Base-by-base conservation (phyloP, 2,888 invertebrate genomes). In the Drosophila nigricruria region DNA sequence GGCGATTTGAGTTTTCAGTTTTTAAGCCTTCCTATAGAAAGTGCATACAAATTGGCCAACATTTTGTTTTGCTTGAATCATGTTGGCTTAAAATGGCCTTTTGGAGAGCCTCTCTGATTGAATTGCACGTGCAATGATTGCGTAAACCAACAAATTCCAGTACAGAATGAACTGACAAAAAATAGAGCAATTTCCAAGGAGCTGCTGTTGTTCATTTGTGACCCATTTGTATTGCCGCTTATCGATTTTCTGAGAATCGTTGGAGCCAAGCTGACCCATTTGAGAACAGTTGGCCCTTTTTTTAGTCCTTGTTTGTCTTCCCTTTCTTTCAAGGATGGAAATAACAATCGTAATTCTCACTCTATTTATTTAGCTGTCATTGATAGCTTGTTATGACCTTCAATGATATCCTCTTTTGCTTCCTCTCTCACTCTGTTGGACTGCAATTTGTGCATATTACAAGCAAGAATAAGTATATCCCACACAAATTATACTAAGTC, bases 171-270 rank as follows among this genome's bases (percentile, higher is more conserved):
- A 12, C 0, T n/a, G 0, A 27, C 8, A 27, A 0, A 18, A 16
- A 38, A 53, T 6, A 27, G 0, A 25, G 2, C 2, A 27, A 14
- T 36, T 4, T 1, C 16, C 9, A 16, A 10, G 10, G 14, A 20
- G 9, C 1, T 30, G 20, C 25, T n/a, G 23, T 23, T 32, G 32
- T 20, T 69, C n/a, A 34, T 40, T 49, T 61, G 16, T 54, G 43
- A 65, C 60, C 76, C 52, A 75, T 64, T 64, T 69, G 16, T 16
- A 23, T 18, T 36, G 16, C 20, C 16, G 20, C 34, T 42, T 61
- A 65, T 75, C 45, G 76, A 75, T 65, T 74, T 75, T 58, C 52
- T 23, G 10, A 30, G 38, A 57, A 53, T 27, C 43, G 47, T 36
- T 57, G 16, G 14, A 60, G 18, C n/a, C 32, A 50, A 20, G 47